These are phyloP conservation scores for Phorcus lineatus DNA, from an alignment of 2,888 invertebrate species.

Conservation along the genomic window DNA sequence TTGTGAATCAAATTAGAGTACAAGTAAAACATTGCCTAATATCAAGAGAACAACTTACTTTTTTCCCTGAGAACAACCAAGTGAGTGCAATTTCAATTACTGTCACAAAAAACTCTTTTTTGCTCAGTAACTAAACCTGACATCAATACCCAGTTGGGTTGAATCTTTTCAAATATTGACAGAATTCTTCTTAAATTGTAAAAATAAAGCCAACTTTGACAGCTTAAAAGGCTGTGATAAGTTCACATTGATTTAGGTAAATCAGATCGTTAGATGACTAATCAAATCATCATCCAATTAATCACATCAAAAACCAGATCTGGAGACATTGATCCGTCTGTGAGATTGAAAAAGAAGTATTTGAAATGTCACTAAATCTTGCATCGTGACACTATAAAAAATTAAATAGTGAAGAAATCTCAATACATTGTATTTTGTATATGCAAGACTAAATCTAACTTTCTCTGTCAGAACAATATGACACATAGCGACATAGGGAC, in stretches of 20 bases:
- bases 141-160: not conserved
- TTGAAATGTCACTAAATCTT: slow-evolving; percentile 1
- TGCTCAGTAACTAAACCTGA: not conserved
- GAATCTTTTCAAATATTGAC: not conserved
- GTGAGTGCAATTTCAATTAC: not conserved
- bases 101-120: not conserved
- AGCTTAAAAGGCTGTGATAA: not conserved
- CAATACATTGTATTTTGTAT: not conserved
- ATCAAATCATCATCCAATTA: not conserved
- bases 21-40: no score
- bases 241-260: not conserved
- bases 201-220: not conserved
- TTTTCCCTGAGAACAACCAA: no score
- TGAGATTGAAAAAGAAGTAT: not conserved
- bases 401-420: not conserved
- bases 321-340: not conserved
- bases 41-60: no score
- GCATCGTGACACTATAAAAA: not conserved
- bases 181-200: not conserved
- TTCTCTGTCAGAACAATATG: not conserved
- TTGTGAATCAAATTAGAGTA: no score
- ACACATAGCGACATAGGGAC: not conserved
- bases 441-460: not conserved
- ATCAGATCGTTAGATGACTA: not conserved
- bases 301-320: not conserved